Evolutionary conservation across 1,140 invertebrate species (phyloP), one percentile per base, ranked within the genome.

Genomic region (Diploscapter pachys): DNA sequence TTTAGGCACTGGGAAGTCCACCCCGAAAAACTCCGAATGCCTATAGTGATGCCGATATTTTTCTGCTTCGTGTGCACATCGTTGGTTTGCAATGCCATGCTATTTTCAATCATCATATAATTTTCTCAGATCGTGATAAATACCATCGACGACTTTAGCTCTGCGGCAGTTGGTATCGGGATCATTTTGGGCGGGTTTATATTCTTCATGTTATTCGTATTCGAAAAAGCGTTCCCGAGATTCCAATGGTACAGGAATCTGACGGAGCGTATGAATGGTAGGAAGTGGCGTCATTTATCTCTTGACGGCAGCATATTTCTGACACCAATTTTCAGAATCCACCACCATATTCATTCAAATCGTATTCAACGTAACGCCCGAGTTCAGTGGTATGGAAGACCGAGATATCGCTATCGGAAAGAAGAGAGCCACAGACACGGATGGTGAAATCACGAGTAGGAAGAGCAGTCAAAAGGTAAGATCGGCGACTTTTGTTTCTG

Each of bases 291-390:
- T 69, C 51, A 69, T 57, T 69, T 74, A 48, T 9, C 11, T 48
- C 8, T 9, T 11, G 11, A 49, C 5, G 61, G 49, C n/a, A 76
- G 13, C 53, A 63, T 78, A 48, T 31, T 49, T 50, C 50, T 62
- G 4, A 5, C 2, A 51, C 11, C 49, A 5, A 52, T 31, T 67
- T 70, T 65, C 54, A 77, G 76, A 74, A 51, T 54, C 49, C 9
- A 71, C 73, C 9, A 78, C 72, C 0, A 77, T 52, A 51, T 77
- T 63, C 11, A 63, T 63, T 52, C 76, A 78, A 71, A 77, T 77
- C 31, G 66, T 78, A 5, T 78, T 78, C 67, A 71, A 78, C 59
- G 76, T 78, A 55, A 68, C 76, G 54, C 76, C 76, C 13, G 76
- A 75, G 56, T 49, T 71, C 31, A 68, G 31, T 3, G 63, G 55